These are phyloP conservation scores for Trichogramma pretiosum DNA, from an alignment of 1,140 invertebrate genomes.

Conservation along the genomic window DNA sequence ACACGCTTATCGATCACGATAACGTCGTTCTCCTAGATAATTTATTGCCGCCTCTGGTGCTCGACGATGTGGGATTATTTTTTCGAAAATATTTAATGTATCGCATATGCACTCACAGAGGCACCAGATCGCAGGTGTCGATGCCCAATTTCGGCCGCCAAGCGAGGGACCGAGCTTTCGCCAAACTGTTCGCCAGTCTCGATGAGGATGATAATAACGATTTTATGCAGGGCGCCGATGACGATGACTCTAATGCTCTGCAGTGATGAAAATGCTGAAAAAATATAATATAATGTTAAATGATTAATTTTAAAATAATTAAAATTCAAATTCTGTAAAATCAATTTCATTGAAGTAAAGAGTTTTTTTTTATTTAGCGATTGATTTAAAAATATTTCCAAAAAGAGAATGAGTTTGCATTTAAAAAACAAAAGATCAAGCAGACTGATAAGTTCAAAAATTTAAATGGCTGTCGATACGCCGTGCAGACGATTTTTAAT, in stretches of 20 bases:
- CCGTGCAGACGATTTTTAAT: too few species aligned
- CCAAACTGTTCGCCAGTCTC: slow-evolving; percentile 25
- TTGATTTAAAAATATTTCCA: too few species aligned
- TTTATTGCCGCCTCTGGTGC: too few species aligned
- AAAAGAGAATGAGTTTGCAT: too few species aligned
- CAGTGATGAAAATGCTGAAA: slow-evolving; percentile 55
- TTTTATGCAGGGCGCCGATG: slow-evolving; percentile 32
- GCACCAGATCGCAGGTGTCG: slow-evolving; percentile 55
- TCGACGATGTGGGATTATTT: too few species aligned
- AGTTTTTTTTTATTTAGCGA: not conserved
- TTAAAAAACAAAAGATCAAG: too few species aligned
- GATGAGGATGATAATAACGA: slow-evolving; percentile 24
- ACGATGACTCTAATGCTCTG: slow-evolving; percentile 39
- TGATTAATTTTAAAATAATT: slow-evolving; percentile 1
- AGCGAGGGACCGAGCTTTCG: slow-evolving; percentile 46
- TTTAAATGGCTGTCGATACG: too few species aligned
- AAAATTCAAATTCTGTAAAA: not conserved
- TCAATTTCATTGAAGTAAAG: not conserved
- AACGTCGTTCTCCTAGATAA: too few species aligned
- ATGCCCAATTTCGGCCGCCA: slow-evolving; percentile 70
- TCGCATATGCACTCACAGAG: slow-evolving; percentile 52
- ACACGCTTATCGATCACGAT: too few species aligned
- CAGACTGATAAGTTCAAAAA: too few species aligned
- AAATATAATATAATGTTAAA: slow-evolving; percentile 17
- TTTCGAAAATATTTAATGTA: not conserved